Evolutionary conservation across 1,140 invertebrate genomes (phyloP), one percentile per base, ranked within the genome.

Genomic region (Heliothis virescens): DNA sequence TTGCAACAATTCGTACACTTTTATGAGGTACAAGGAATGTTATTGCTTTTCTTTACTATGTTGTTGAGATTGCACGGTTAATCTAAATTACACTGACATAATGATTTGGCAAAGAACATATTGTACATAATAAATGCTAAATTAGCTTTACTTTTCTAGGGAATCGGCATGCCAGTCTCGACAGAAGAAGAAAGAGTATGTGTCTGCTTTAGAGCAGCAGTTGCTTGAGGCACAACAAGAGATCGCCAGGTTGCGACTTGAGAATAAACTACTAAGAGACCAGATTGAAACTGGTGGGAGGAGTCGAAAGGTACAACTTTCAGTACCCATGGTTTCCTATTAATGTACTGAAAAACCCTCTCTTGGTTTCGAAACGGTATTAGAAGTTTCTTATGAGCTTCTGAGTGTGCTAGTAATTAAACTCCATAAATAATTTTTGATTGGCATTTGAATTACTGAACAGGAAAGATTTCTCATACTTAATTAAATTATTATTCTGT

Each of bases 121-220:
- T 26, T 26, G 21, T 7, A 7, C 3, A 34, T 34, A 9, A 41
- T 41, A 5, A 9, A 41, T n/a, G 57, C 57, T 13, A 12, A 63
- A n/a, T 16, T 11, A 67, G 41, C n/a, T 53, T 53, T 3, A 52
- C n/a, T 47, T 47, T 87, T 83, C 16, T 72, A 95, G 97, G 21
- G 98, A 99, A 95, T 98, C 98, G 0, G 98, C 98, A 11, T 98
- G 97, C 91, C 95, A 99, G 65, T 99, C 98, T 0, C 95, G 98
- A 18, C 98, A 98, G 91, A 98, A 98, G 91, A 99, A 98, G 87
- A 99, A 98, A 89, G 98, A 99, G 91, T 98, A 99, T 90, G 96
- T 99, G 11, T 96, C 96, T 50, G 96, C 96, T 0, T 92, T 99
- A 71, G 98, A 99, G 89, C 95, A 95, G 62, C 95, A 96, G 87